phyloP scores from a whole-genome alignment of 1,140 invertebrate genomes.

The Wasmannia auropunctata region DNA sequence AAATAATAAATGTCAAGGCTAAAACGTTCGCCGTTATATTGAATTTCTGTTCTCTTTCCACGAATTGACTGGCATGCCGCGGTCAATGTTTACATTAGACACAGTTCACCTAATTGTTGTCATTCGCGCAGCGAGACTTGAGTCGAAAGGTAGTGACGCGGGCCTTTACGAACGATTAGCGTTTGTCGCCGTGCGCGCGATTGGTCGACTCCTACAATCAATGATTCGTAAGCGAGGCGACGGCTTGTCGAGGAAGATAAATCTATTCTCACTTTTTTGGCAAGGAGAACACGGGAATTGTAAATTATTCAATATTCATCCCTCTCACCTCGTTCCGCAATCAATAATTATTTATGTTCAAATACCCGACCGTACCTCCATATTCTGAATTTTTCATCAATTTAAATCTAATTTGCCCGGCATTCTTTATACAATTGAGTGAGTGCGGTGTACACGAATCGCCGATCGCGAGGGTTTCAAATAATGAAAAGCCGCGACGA shows the following conservation, averaged over 20 bases:
- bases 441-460: not conserved
- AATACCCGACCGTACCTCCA: not conserved
- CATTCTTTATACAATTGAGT: not conserved
- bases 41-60: not conserved
- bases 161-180: not conserved
- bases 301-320: not conserved
- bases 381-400: not conserved
- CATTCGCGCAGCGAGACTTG: not conserved
- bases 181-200: not conserved
- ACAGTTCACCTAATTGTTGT: too few relatives aligned
- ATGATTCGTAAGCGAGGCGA: not conserved
- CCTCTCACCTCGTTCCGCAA: too few relatives aligned
- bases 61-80: not conserved
- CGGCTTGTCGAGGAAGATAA: not conserved
- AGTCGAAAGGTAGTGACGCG: not conserved
- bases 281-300: not conserved
- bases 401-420: constrained; percentile 5
- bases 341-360: not conserved
- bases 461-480: not conserved
- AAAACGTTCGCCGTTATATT: not conserved
- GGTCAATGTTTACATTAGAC: not conserved
- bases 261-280: not conserved
- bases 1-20: not conserved
- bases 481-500: not conserved
- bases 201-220: not conserved